Evolutionary conservation across 64 coral and sea anemone genomes (phyloP).

Genomic region (Platygyra sinensis): DNA sequence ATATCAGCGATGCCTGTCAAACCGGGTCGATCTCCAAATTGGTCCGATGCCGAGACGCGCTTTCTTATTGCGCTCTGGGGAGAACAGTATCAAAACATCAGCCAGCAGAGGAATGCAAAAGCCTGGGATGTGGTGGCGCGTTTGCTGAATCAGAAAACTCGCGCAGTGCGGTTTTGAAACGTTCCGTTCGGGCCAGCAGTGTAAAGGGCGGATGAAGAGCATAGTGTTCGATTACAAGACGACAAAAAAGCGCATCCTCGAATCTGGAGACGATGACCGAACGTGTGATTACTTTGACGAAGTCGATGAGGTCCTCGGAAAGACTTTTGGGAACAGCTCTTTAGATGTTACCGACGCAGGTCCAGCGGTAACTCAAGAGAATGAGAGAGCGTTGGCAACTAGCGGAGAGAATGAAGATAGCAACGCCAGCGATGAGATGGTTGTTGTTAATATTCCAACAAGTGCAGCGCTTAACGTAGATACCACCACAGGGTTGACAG

Average conservation of each 20-base stretch:
- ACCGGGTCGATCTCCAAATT: constrained; percentile 50
- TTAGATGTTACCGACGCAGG: neutral
- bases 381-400: neutral
- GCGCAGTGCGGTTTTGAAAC: constrained; percentile 67
- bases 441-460: constrained; percentile 30
- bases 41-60: constrained; percentile 73
- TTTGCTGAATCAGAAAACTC: constrained; percentile 62
- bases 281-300: constrained; percentile 70
- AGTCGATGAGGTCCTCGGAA: constrained; percentile 55
- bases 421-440: constrained; percentile 33
- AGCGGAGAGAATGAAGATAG: constrained; percentile 40
- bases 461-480: constrained; percentile 19
- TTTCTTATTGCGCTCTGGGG: constrained; percentile 62
- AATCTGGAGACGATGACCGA: constrained; percentile 38
- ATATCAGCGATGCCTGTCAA: constrained; percentile 26
- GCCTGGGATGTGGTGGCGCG: constrained; percentile 63
- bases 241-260: constrained; percentile 36
- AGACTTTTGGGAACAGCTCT: neutral
- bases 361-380: neutral
- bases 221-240: constrained; percentile 68
- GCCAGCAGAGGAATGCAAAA: constrained; percentile 64
- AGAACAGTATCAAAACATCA: constrained; percentile 65
- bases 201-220: constrained; percentile 74
- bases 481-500: neutral
- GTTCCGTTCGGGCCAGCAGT: constrained; percentile 64